Evolutionary conservation across 1,140 invertebrate species (phyloP).

Genomic region (Drosophila aff.): DNA sequence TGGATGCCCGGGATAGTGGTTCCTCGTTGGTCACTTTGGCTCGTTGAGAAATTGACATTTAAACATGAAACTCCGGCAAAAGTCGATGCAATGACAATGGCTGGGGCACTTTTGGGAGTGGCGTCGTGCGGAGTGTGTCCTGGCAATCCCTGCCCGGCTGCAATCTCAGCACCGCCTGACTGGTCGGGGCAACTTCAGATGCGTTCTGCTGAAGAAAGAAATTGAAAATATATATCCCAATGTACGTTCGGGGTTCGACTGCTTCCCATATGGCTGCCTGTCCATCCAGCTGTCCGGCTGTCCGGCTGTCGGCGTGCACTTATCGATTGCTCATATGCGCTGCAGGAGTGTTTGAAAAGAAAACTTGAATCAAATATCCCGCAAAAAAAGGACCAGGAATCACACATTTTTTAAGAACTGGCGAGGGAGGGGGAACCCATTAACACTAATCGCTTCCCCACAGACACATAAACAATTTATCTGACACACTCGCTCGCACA

Average conservation of each 20-base stretch:
- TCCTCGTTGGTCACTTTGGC: conserved; percentile 71
- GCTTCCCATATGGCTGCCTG: conserved; percentile 77
- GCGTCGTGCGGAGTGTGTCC: conserved; percentile 19
- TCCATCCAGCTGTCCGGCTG: conserved; percentile 67
- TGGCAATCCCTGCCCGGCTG: conserved; percentile 61
- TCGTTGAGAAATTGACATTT: conserved; percentile 81
- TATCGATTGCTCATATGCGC: conserved; percentile 77
- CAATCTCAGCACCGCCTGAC: conserved; percentile 75
- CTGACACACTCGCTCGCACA: conserved; percentile 58
- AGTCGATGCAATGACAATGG: conserved; percentile 70
- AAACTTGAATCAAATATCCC: conserved; percentile 72
- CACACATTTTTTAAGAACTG: conserved; percentile 67
- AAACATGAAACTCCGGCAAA: conserved; percentile 80
- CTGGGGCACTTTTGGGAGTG: conserved; percentile 66
- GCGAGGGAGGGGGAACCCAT: conserved; percentile 61
- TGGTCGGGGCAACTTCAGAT: conserved; percentile 65
- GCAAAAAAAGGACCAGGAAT: conserved; percentile 70
- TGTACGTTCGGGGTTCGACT: conserved; percentile 51
- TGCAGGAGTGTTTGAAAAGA: conserved; percentile 60
- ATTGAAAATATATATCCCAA: conserved; percentile 74
- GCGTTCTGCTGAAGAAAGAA: conserved; percentile 74
- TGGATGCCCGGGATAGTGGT: conserved; percentile 33
- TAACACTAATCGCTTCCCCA: conserved; percentile 84
- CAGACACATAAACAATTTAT: conserved; percentile 84
- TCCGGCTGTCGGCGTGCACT: conserved; percentile 57